These are phyloP conservation scores for Diadegma fenestrale DNA, from an alignment of 2,888 invertebrate species.

Conservation along the genomic window DNA sequence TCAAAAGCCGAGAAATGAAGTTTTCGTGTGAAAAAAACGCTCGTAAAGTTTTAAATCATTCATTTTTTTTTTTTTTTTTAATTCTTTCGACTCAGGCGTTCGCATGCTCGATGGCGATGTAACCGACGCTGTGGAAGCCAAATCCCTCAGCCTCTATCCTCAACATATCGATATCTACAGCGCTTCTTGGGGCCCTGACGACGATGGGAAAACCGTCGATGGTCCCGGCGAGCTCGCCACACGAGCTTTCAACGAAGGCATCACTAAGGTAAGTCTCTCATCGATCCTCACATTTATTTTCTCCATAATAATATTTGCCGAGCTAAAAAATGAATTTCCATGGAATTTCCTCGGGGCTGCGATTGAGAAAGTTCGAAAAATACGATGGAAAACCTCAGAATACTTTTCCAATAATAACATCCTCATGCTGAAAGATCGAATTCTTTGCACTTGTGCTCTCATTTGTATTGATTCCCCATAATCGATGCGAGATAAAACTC, in stretches of 20 bases:
- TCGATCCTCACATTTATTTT: not conserved
- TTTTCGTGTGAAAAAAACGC: not conserved
- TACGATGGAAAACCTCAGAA: too few species aligned
- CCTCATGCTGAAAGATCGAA: not conserved
- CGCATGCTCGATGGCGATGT: conserved; percentile 99
- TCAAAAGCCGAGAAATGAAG: not conserved
- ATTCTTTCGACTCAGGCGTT: conserved; percentile 89
- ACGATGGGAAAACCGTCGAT: conserved; percentile 99
- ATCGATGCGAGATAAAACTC: not conserved
- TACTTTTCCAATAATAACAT: not conserved
- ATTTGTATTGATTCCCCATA: not conserved
- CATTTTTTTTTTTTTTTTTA: not conserved
- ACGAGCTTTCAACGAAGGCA: conserved; percentile 97
- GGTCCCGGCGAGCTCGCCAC: conserved; percentile 98
- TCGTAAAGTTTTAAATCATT: not conserved
- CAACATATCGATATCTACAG: conserved; percentile 99
- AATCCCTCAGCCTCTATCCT: conserved; percentile 96
- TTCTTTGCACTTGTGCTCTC: not conserved
- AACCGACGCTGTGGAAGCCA: conserved; percentile 99
- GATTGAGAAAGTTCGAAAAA: too few species aligned
- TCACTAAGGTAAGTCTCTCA: conserved; percentile 90
- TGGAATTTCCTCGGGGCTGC: too few species aligned
- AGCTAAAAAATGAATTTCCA: too few species aligned
- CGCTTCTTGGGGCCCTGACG: conserved; percentile 99
- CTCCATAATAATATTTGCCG: too few species aligned